Evolutionary conservation across 2,888 invertebrate species (phyloP).

Genomic region (Geotrupes spiniger): DNA sequence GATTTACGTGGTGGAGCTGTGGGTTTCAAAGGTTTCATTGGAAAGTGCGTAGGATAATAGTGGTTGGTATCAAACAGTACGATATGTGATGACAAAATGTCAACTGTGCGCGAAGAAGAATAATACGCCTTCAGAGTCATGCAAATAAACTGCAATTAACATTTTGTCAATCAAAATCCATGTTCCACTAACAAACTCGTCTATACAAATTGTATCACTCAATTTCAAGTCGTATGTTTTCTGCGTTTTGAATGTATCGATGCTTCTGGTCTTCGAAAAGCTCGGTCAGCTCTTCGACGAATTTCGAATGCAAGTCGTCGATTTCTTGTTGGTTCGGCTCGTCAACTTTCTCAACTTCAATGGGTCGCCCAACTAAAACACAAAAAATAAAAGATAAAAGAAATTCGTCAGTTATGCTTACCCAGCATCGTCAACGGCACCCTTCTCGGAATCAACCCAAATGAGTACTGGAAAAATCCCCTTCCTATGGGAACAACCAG

Average conservation of each 20-base stretch:
- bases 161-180: too few species aligned
- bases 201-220: too few species aligned
- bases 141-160: too few species aligned
- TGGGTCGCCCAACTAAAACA: conserved; percentile 75
- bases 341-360: conserved; percentile 67
- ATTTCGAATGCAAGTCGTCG: conserved; percentile 71
- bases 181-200: too few species aligned
- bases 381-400: too few species aligned
- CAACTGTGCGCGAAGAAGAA: too few species aligned
- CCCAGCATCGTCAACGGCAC: not conserved
- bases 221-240: conserved; percentile 56
- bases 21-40: too few species aligned
- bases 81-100: too few species aligned
- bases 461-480: conserved; percentile 51
- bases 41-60: too few species aligned
- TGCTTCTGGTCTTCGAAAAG: conserved; percentile 84
- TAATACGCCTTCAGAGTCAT: too few species aligned
- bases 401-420: not conserved
- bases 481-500: conserved; percentile 76
- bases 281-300: conserved; percentile 63
- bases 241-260: conserved; percentile 66
- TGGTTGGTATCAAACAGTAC: too few species aligned
- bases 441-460: conserved; percentile 74
- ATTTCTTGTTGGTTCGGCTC: conserved; percentile 76
- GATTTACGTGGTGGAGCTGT: too few species aligned